Evolutionary conservation across 2,888 invertebrate genomes (phyloP).

Genomic region (Bembecia ichneumoniformis): DNA sequence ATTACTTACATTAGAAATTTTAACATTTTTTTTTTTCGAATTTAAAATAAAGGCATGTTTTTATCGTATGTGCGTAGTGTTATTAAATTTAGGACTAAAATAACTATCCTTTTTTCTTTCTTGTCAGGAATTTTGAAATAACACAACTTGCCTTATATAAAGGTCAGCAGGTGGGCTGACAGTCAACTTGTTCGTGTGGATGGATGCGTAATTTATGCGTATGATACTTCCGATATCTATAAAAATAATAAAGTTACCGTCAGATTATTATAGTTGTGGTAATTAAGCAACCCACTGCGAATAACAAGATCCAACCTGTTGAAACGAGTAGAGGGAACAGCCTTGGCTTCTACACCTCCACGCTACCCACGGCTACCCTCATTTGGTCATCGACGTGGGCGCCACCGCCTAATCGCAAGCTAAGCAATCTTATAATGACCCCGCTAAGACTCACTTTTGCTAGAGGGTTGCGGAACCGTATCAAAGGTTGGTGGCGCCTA

Average conservation of each 20-base stretch:
- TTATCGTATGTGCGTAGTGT: too few relatives aligned
- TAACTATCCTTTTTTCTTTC: too few relatives aligned
- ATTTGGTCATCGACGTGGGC: slow-evolving; percentile 68
- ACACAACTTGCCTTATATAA: too few relatives aligned
- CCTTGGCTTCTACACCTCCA: slow-evolving; percentile 69
- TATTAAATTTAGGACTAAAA: too few relatives aligned
- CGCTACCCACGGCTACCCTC: slow-evolving; percentile 67
- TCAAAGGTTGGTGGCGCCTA: slow-evolving; percentile 52
- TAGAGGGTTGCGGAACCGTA: slow-evolving; percentile 53
- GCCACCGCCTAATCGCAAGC: slow-evolving; percentile 53
- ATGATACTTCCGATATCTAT: slow-evolving; percentile 10
- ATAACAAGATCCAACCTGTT: slow-evolving; percentile 39
- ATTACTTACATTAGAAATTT: too few relatives aligned
- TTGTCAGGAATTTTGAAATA: too few relatives aligned
- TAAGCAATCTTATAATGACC: slow-evolving; percentile 62
- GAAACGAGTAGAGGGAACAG: slow-evolving; percentile 52
- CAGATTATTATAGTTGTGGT: slow-evolving; percentile 36
- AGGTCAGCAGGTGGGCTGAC: too few relatives aligned
- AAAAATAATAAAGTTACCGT: slow-evolving; percentile 28
- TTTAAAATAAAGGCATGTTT: too few relatives aligned
- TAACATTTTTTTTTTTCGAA: too few relatives aligned
- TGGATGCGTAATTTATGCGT: too few relatives aligned
- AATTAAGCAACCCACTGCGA: slow-evolving; percentile 62
- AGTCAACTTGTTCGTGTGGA: too few relatives aligned
- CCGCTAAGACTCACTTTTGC: slow-evolving; percentile 50